Percentiles rank a stretch among this genome's conserved stretches.
phyloP scores from a whole-genome alignment of 2,113 vertebrate species.

The Pitta sordida region DNA sequence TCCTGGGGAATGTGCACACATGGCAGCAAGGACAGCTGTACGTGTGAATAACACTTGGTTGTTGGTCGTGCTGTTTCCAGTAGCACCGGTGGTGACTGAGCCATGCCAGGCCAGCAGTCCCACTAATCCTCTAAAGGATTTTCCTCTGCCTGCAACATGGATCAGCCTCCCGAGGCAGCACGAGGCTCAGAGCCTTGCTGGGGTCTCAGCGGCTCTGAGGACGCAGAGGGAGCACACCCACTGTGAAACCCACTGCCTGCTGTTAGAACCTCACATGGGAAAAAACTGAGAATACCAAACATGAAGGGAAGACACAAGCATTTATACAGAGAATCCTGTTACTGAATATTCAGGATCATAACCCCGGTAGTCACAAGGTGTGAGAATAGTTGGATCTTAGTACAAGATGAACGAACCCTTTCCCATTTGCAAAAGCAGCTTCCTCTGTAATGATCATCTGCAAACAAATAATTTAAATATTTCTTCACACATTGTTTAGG shows the following conservation, averaged over 20 bases:
- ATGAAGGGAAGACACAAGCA: rapidly evolving
- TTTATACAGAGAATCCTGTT: not conserved
- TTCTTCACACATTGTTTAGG: not conserved
- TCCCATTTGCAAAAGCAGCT: not conserved
- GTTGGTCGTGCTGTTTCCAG: not conserved
- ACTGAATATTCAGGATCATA: not conserved
- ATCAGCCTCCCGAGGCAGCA: not conserved
- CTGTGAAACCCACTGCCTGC: not conserved
- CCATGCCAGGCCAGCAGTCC: rapidly evolving
- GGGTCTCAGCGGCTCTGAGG: not conserved
- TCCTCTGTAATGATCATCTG: not conserved
- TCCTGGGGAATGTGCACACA: slow-evolving; percentile 36
- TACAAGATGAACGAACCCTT: not conserved
- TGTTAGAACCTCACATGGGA: not conserved
- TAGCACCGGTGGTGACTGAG: not conserved
- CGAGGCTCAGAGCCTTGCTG: not conserved
- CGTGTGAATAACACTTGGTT: not conserved
- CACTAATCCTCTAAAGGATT: not conserved
- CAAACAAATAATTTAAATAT: not conserved
- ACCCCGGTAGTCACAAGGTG: not conserved
- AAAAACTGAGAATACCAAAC: not conserved
- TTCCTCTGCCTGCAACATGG: not conserved
- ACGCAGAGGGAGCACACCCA: rapidly evolving
- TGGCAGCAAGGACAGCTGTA: slow-evolving; percentile 31
- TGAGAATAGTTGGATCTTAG: not conserved